Conservation (phyloP, 2,888 invertebrate genomes). For the Petrolisthes manimaculis region DNA sequence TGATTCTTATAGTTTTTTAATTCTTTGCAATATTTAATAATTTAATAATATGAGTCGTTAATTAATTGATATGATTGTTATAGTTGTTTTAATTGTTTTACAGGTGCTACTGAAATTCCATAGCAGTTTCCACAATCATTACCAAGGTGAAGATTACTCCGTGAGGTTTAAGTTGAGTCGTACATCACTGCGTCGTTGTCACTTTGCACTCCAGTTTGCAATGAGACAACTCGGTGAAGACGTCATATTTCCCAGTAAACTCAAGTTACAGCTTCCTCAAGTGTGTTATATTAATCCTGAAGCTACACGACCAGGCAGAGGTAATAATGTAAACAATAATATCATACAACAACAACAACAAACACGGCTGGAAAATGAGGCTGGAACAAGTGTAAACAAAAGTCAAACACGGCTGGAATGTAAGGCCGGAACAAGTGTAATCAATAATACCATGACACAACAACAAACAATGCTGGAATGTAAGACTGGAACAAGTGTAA, state of each 20-base stretch:
- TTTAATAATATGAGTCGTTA: no score
- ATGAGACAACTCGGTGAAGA: conserved; percentile 76
- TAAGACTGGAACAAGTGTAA: no score
- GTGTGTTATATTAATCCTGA: conserved; percentile 48
- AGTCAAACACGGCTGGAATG: no score
- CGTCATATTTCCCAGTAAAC: conserved; percentile 79
- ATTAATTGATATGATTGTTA: no score
- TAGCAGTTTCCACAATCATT: conserved; percentile 79
- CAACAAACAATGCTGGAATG: no score
- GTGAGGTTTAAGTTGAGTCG: conserved; percentile 80
- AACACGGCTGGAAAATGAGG: no score
- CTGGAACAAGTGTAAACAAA: no score
- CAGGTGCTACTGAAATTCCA: conserved; percentile 82
- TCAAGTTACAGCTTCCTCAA: conserved; percentile 52
- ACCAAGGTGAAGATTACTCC: conserved; percentile 82
- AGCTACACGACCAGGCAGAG: background rate
- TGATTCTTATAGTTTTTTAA: no score
- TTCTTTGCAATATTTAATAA: no score
- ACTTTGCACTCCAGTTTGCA: conserved; percentile 80
- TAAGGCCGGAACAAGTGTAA: no score
- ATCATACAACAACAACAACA: background rate
- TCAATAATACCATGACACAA: no score
- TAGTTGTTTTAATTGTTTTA: background rate
- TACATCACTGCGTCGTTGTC: conserved; percentile 77
- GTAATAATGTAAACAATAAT: background rate